Percentiles rank a stretch among this genome's conserved stretches.
These are phyloP conservation scores for Drosophila emarginata DNA, from an alignment of 2,888 invertebrate genomes.

Conservation along the genomic window DNA sequence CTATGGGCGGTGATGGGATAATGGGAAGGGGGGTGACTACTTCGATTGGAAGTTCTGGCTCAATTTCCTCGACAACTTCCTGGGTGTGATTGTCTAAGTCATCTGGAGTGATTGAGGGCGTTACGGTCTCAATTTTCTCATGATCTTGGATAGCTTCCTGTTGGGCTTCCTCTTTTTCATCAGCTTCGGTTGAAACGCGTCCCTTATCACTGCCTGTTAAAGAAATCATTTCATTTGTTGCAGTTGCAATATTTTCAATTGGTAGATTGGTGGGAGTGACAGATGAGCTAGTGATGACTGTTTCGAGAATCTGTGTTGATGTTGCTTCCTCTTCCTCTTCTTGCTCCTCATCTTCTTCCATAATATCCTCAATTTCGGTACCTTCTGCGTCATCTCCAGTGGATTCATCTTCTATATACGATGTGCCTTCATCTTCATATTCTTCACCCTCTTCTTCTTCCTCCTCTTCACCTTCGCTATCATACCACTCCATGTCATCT, in stretches of 20 bases:
- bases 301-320: background rate
- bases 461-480: slow-evolving; percentile 76
- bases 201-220: background rate
- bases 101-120: background rate
- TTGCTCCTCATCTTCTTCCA: slow-evolving; percentile 51
- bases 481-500: slow-evolving; percentile 81
- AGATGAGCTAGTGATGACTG: slow-evolving; percentile 22
- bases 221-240: slow-evolving; percentile 9
- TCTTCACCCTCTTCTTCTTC: slow-evolving; percentile 64
- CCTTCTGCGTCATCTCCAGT: slow-evolving; percentile 50
- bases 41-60: background rate
- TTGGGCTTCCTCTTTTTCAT: background rate
- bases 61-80: background rate
- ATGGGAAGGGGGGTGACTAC: slow-evolving; percentile 37
- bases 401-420: slow-evolving; percentile 74
- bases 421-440: slow-evolving; percentile 66
- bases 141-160: background rate
- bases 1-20: slow-evolving; percentile 49
- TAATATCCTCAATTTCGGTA: slow-evolving; percentile 67
- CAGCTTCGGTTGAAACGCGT: background rate
- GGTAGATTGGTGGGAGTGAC: slow-evolving; percentile 49
- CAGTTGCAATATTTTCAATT: slow-evolving; percentile 20
- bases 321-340: slow-evolving; percentile 36
- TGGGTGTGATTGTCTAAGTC: background rate
- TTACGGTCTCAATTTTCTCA: background rate